A percentile compares a stretch with the other conserved stretches of the same genome.
phyloP scores from a whole-genome alignment of 2,888 invertebrate genomes.

The Trachelus troglodyta region DNA sequence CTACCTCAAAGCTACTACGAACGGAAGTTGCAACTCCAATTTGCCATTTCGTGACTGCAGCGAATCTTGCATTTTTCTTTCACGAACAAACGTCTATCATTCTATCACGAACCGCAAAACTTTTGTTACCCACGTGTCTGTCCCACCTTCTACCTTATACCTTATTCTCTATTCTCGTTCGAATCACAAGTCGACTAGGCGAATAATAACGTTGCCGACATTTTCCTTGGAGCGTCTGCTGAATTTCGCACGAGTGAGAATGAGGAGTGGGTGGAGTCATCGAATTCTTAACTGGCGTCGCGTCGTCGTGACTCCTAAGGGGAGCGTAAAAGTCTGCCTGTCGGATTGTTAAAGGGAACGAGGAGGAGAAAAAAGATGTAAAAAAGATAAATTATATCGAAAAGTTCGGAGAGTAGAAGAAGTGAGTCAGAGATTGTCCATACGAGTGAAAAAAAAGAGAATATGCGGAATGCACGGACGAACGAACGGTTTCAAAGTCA shows the following conservation, averaged over 20 bases:
- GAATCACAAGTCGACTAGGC: neutral
- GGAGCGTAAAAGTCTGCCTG: neutral
- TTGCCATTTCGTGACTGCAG: slow-evolving; percentile 67
- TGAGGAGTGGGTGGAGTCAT: neutral
- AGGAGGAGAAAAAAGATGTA: neutral
- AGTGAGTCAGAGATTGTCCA: neutral
- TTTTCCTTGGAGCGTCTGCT: neutral
- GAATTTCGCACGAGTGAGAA: neutral
- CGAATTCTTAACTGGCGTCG: neutral
- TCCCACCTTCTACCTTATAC: neutral
- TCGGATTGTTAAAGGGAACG: neutral
- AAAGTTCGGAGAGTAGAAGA: too few species aligned
- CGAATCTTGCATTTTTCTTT: slow-evolving; percentile 68
- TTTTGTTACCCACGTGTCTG: slow-evolving; percentile 39
- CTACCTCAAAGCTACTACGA: slow-evolving; percentile 53
- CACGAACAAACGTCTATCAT: slow-evolving; percentile 66
- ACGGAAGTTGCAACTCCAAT: slow-evolving; percentile 64
- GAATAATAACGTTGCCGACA: neutral
- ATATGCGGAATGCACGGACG: neutral
- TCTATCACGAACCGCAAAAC: slow-evolving; percentile 64
- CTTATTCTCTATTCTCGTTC: neutral
- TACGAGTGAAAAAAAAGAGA: neutral
- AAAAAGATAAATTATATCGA: too few species aligned
- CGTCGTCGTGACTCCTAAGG: neutral
- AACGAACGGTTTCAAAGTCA: neutral